A percentile compares a stretch with the other conserved stretches of the same genome.
Evolutionary conservation across 2,888 invertebrate genomes (phyloP).

Genomic region (Liopterus haemorrhoidalis): DNA sequence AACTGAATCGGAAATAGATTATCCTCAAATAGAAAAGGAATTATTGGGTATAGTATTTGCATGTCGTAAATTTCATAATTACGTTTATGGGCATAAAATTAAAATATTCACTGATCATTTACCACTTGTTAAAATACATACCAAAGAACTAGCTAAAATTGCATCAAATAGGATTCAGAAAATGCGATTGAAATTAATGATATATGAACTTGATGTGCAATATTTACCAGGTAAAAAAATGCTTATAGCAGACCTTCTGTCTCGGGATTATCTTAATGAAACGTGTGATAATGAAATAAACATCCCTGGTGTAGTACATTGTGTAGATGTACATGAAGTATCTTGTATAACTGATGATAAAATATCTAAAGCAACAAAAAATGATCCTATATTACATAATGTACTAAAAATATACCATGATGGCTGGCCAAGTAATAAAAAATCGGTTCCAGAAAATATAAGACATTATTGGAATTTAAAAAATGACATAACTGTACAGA

Average conservation of each 20-base stretch:
- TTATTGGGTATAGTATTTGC: constrained; percentile 30
- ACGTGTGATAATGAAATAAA: constrained; percentile 10
- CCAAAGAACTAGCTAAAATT: constrained; percentile 26
- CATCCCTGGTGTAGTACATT: constrained; percentile 7
- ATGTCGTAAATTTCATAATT: constrained; percentile 29
- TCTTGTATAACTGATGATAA: too few relatives aligned
- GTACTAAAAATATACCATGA: too few relatives aligned
- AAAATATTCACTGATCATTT: constrained; percentile 25
- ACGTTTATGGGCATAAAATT: constrained; percentile 28
- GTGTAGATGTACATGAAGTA: too few relatives aligned
- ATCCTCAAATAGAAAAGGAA: constrained; percentile 34
- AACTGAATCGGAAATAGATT: constrained; percentile 28
- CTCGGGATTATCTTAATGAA: constrained; percentile 7
- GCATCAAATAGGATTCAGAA: constrained; percentile 25
- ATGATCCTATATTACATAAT: too few relatives aligned
- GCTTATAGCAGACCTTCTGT: constrained; percentile 13
- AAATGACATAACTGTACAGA: too few relatives aligned
- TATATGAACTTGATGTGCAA: constrained; percentile 14
- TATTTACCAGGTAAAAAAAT: constrained; percentile 17
- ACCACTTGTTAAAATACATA: constrained; percentile 21
- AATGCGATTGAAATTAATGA: constrained; percentile 19
- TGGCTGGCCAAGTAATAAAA: too few relatives aligned
- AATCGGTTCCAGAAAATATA: too few relatives aligned
- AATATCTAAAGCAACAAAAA: too few relatives aligned
- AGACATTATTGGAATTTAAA: too few relatives aligned